Percentiles rank a stretch among this genome's conserved stretches.
Evolutionary conservation across 1,140 invertebrate species (phyloP).

Genomic region (Ladona fulva): DNA sequence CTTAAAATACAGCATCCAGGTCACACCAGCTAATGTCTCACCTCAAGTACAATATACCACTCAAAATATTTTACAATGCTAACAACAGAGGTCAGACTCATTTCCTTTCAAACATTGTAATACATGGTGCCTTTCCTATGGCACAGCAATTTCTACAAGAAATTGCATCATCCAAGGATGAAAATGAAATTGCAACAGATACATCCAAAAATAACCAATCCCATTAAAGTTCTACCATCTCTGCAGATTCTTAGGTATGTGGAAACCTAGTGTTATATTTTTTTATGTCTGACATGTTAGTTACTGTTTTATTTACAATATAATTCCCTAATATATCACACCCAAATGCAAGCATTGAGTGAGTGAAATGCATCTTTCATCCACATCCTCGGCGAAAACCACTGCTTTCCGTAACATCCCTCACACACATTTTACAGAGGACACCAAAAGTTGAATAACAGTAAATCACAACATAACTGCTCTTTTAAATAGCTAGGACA

Average conservation of each 20-base stretch:
- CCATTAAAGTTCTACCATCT: neutral
- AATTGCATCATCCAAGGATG: neutral
- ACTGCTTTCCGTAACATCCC: neutral
- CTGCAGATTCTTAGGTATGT: neutral
- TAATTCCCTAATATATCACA: neutral
- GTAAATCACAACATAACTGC: neutral
- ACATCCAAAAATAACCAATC: neutral
- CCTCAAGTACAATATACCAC: conserved; percentile 1
- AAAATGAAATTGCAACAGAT: neutral
- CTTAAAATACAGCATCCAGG: conserved; percentile 5
- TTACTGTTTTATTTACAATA: neutral
- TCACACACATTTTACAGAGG: neutral
- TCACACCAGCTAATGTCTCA: neutral
- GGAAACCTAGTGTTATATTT: neutral
- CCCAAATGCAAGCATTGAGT: neutral
- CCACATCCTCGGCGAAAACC: neutral
- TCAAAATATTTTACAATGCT: conserved; percentile 4
- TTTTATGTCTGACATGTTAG: neutral
- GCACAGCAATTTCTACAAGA: conserved; percentile 4
- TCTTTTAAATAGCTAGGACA: neutral
- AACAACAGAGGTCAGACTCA: neutral
- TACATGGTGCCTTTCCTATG: neutral
- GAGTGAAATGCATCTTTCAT: neutral
- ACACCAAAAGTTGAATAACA: neutral
- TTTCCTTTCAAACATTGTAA: neutral